phyloP scores from a whole-genome alignment of 1,140 invertebrate species.

The Thalassaphorura encarpata region DNA sequence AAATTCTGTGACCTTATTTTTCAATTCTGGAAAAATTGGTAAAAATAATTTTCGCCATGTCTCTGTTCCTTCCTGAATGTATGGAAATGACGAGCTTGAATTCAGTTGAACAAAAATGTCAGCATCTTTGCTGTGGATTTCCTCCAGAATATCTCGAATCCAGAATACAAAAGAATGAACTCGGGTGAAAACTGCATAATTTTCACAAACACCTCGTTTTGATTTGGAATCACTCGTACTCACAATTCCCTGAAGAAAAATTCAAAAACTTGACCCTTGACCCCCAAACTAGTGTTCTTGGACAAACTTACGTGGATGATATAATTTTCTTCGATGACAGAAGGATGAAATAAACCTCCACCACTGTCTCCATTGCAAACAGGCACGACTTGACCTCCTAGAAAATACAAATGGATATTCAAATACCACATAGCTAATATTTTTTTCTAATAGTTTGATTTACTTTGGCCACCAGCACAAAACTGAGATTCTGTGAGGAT shows the following conservation, averaged over 20 bases:
- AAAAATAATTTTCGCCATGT: neutral
- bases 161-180: constrained; percentile 1
- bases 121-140: neutral
- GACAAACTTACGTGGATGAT: too few relatives aligned
- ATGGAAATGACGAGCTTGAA: neutral
- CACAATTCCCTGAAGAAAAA: neutral
- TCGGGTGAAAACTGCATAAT: constrained; percentile 1
- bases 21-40: neutral
- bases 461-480: too few relatives aligned
- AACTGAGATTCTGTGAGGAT: too few relatives aligned
- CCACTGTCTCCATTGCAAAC: too few relatives aligned
- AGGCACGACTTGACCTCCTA: too few relatives aligned
- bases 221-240: neutral
- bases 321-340: too few relatives aligned
- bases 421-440: too few relatives aligned
- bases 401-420: too few relatives aligned
- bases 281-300: too few relatives aligned
- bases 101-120: neutral
- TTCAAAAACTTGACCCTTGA: too few relatives aligned
- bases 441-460: too few relatives aligned
- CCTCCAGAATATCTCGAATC: neutral
- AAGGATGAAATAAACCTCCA: too few relatives aligned
- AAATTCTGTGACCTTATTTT: neutral
- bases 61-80: neutral
- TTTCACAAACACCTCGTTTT: neutral